Conservation (phyloP, 2,797 vertebrate species). For the Neoniphon sammara region DNA sequence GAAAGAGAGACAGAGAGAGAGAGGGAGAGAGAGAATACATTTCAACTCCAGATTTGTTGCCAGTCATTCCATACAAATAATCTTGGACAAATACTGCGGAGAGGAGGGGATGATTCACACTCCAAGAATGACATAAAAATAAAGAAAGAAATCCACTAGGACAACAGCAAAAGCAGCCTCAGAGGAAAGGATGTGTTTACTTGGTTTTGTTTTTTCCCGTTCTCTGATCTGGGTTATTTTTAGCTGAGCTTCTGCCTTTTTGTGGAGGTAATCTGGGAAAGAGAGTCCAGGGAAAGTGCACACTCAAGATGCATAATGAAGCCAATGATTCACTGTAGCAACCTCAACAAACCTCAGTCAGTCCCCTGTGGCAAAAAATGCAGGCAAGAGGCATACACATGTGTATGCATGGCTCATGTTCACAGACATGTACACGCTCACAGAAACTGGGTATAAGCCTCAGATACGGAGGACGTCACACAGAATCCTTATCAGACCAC, state of each 20-base stretch:
- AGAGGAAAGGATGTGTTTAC: conserved; percentile 62
- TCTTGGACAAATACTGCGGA: conserved; percentile 25
- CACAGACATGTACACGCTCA: not conserved
- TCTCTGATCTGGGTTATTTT: conserved; percentile 67
- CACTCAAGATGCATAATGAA: conserved; percentile 44
- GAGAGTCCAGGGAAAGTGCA: conserved; percentile 25
- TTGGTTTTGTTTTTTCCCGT: conserved; percentile 25
- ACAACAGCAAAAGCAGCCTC: conserved; percentile 47
- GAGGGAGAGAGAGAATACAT: conserved; percentile 1
- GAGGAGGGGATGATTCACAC: conserved; percentile 41
- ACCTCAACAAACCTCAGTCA: conserved; percentile 42
- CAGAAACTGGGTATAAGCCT: not conserved
- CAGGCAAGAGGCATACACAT: conserved; percentile 17
- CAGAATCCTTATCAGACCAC: conserved; percentile 2
- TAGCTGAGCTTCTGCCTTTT: conserved; percentile 63
- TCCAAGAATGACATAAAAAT: conserved; percentile 42
- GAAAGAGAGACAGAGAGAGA: not conserved
- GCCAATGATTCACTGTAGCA: conserved; percentile 43
- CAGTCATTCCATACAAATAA: conserved; percentile 30
- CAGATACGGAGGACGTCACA: not conserved
- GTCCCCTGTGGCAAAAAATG: conserved; percentile 21
- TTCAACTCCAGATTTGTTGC: conserved; percentile 30
- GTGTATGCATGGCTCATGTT: not conserved
- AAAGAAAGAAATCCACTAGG: conserved; percentile 53
- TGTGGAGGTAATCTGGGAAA: conserved; percentile 62